phyloP scores from a whole-genome alignment of 2,113 vertebrate genomes.

The Poecile atricapillus region DNA sequence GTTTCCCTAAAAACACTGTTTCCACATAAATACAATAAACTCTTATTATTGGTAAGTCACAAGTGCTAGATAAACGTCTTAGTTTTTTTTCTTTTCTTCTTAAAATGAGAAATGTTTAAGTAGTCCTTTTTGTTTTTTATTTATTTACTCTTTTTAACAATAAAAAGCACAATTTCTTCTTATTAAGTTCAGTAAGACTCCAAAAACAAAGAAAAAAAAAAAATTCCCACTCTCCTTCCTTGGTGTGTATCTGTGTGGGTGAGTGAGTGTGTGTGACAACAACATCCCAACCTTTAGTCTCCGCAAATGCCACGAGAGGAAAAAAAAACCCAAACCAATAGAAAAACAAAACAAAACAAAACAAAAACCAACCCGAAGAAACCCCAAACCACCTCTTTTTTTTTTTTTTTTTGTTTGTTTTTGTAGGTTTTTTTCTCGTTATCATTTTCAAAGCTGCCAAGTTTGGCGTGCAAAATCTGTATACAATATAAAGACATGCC shows the following conservation, averaged over 20 bases:
- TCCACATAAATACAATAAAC: slow-evolving; percentile 89
- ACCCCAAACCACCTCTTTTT: not conserved
- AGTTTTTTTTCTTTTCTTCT: slow-evolving; percentile 58
- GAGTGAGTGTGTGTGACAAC: slow-evolving; percentile 39
- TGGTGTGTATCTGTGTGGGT: not conserved
- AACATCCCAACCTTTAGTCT: slow-evolving; percentile 44
- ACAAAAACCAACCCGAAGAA: not conserved
- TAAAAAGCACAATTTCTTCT: slow-evolving; percentile 83
- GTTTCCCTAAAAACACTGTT: slow-evolving; percentile 79
- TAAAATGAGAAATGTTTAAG: slow-evolving; percentile 81
- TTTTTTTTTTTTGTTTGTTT: not conserved
- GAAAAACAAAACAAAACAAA: not conserved
- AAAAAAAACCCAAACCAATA: not conserved
- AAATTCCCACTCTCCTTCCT: slow-evolving; percentile 51
- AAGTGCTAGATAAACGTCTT: slow-evolving; percentile 82
- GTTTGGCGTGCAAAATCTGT: slow-evolving; percentile 76
- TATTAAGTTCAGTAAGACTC: slow-evolving; percentile 71
- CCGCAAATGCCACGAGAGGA: slow-evolving; percentile 56
- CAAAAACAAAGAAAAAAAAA: not conserved
- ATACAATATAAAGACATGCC: slow-evolving; percentile 83
- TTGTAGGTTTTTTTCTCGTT: not conserved
- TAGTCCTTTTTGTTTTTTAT: slow-evolving; percentile 69
- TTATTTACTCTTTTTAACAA: slow-evolving; percentile 67
- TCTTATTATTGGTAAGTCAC: slow-evolving; percentile 79
- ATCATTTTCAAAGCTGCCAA: slow-evolving; percentile 68